phyloP scores from a whole-genome alignment of 1,140 invertebrate genomes.

The Ephestia elutella region DNA sequence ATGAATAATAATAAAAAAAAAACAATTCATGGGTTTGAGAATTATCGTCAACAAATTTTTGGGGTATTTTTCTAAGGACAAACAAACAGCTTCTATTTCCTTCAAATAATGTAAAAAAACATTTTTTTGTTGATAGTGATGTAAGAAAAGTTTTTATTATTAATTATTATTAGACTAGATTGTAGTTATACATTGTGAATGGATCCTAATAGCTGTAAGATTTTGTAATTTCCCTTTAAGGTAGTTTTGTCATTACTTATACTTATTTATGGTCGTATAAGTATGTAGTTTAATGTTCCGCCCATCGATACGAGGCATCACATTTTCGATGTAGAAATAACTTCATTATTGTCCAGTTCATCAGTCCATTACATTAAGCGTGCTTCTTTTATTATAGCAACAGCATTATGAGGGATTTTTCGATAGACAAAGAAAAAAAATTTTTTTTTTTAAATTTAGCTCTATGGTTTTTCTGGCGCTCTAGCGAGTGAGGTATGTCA shows the following conservation, averaged over 20 bases:
- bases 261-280: conserved; percentile 32
- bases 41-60: background rate
- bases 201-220: conserved; percentile 55
- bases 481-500: too few species aligned
- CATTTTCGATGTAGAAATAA: conserved; percentile 21
- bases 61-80: background rate
- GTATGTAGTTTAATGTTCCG: conserved; percentile 16
- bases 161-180: conserved; percentile 15
- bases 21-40: background rate
- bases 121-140: conserved; percentile 12
- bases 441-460: background rate
- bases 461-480: too few species aligned
- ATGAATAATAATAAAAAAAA: too few species aligned
- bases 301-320: conserved; percentile 24
- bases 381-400: background rate
- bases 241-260: conserved; percentile 28
- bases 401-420: background rate
- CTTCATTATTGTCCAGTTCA: conserved; percentile 22
- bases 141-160: conserved; percentile 22
- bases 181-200: conserved; percentile 46
- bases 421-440: too few species aligned
- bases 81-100: background rate
- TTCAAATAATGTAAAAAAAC: conserved; percentile 5
- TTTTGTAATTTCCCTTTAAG: conserved; percentile 31
- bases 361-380: conserved; percentile 15